Evolutionary conservation across 2,888 invertebrate genomes (phyloP).

Genomic region (Nomada ferruginata): DNA sequence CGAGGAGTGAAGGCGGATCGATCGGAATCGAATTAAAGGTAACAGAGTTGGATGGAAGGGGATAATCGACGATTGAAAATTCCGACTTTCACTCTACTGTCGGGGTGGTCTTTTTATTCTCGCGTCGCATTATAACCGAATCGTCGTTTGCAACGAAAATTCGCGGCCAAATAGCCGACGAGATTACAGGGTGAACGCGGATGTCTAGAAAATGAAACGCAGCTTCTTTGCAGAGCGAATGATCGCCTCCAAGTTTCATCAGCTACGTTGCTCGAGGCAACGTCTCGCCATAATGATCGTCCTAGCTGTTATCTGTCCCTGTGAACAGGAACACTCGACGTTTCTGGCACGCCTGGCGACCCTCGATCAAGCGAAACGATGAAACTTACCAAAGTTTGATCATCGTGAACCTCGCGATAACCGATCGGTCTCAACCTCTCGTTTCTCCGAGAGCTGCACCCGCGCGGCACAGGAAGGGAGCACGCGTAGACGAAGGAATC

Average conservation of each 20-base stretch:
- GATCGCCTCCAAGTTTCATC: background rate
- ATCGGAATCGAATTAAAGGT: background rate
- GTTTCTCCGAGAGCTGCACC: no score
- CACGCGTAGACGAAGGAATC: no score
- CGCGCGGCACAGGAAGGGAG: no score
- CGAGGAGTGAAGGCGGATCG: background rate
- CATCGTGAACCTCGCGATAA: background rate
- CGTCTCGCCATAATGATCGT: background rate
- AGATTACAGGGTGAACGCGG: no score
- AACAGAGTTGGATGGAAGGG: background rate
- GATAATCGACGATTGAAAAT: background rate
- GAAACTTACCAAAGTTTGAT: background rate
- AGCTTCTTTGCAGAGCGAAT: background rate
- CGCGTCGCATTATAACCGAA: no score
- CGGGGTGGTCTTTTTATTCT: no score
- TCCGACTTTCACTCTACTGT: background rate
- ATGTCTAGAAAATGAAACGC: no score
- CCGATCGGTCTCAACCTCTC: background rate
- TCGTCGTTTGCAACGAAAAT: no score
- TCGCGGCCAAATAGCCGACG: no score
- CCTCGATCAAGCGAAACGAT: conserved; percentile 29
- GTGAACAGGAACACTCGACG: conserved; percentile 6
- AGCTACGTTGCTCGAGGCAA: background rate
- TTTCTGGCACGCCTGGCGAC: conserved; percentile 23
- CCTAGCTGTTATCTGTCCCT: background rate